Conservation (phyloP, 2,888 invertebrate genomes). For the Melanophora roralis region DNA sequence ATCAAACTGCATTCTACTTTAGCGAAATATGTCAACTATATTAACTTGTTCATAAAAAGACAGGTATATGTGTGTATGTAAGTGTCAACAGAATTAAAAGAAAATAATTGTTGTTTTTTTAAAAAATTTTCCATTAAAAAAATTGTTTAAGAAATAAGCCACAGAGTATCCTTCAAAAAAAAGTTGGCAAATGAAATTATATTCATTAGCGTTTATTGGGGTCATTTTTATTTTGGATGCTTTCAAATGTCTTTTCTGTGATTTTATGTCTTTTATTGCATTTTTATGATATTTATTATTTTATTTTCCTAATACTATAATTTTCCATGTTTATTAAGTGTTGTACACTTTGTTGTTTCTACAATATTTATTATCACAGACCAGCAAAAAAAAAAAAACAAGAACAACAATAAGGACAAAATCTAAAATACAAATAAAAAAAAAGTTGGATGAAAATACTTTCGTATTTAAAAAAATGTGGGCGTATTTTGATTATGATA, state of each 20-base stretch:
- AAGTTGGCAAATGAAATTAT: slow-evolving; percentile 1
- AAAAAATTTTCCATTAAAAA: background rate
- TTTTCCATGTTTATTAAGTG: slow-evolving; percentile 42
- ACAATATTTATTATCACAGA: slow-evolving; percentile 44
- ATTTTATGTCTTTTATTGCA: slow-evolving; percentile 18
- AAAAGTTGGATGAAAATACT: slow-evolving; percentile 52
- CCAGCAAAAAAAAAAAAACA: background rate
- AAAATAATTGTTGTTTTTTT: no score
- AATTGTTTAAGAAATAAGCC: background rate
- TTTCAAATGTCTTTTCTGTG: slow-evolving; percentile 10
- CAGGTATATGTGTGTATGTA: no score
- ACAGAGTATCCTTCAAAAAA: background rate
- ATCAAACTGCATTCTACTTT: no score
- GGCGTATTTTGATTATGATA: slow-evolving; percentile 69
- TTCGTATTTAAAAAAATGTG: slow-evolving; percentile 58
- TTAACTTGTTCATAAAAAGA: no score
- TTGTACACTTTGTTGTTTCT: slow-evolving; percentile 49
- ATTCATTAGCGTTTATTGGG: background rate
- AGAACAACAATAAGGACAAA: background rate
- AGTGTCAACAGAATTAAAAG: no score
- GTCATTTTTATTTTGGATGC: slow-evolving; percentile 4
- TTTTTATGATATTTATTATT: background rate
- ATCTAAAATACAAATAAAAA: slow-evolving; percentile 2
- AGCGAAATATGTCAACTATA: no score
- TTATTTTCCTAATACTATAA: slow-evolving; percentile 18